Percentiles rank a stretch among this genome's conserved stretches.
phyloP scores from a whole-genome alignment of 2,113 vertebrate species.

The Eurystomus gularis region DNA sequence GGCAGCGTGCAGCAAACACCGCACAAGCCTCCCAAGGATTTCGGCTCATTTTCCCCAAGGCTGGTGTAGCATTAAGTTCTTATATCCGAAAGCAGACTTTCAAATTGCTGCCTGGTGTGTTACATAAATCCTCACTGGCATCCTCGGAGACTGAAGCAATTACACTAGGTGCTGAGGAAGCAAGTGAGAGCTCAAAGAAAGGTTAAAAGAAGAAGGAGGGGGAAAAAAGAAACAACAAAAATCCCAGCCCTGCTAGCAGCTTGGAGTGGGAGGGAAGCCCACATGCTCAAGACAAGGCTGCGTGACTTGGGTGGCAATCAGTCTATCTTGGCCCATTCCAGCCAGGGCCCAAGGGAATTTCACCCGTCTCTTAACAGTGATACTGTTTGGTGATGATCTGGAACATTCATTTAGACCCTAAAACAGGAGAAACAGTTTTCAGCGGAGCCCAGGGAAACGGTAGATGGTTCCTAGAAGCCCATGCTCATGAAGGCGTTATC shows the following conservation, averaged over 20 bases:
- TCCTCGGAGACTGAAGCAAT: conserved; percentile 64
- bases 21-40: background rate
- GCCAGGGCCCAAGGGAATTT: background rate
- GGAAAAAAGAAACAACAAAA: background rate
- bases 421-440: background rate
- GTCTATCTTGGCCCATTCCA: background rate
- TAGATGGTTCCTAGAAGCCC: background rate
- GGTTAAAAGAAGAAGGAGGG: background rate
- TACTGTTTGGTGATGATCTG: background rate
- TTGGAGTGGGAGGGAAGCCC: conserved; percentile 3
- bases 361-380: background rate
- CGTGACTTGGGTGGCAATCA: background rate
- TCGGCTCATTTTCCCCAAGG: conserved; percentile 49
- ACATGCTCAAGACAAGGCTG: background rate
- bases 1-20: background rate
- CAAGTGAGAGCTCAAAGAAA: conserved; percentile 1
- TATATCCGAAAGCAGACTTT: conserved; percentile 54
- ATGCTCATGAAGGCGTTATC: background rate
- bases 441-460: background rate
- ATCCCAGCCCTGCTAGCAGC: background rate
- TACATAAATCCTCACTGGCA: conserved; percentile 65
- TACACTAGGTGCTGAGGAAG: conserved; percentile 40
- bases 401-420: background rate
- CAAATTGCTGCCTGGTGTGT: conserved; percentile 47
- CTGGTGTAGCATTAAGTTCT: conserved; percentile 64